Base-by-base conservation (phyloP, 2,888 invertebrate genomes). In the Antitype chi region DNA sequence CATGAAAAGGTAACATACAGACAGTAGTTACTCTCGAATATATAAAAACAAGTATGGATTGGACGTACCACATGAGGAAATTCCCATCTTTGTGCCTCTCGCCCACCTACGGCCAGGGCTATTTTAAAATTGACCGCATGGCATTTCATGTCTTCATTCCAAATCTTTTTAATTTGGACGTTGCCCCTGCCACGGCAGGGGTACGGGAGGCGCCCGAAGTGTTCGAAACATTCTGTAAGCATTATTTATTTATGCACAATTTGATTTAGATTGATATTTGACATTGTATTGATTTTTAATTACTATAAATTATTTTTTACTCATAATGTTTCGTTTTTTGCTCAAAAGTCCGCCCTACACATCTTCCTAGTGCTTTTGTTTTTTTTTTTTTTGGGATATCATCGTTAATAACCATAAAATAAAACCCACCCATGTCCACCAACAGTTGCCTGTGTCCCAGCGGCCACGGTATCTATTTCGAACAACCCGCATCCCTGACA, bases 11-110 rank as follows among this genome's bases (percentile, higher is more conserved):
- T 38, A 38, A 38, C 38, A 38, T 38, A 38, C 38, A 5, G 38
- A 38, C 38, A 5, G 3, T 5, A 5, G 38, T 38, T 38, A 5
- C 38, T 38, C 38, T 38, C 38, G 38, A 38, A 38, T 5, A 5
- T 38, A 38, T 32, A 38, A 38, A 38, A 38, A 5, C 38, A 38
- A 38, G 38, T 38, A 38, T 38, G 43, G 43, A 49, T 15, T 81
- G 49, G 15, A 64, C 73, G 11, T 76, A 87, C 87, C 84, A 70
- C 64, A 66, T 87, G 88, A 15, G 87, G 87, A 47, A 88, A 88
- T 62, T 87, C 82, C 76, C 74, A 78, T 43, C 81, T 59, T 73
- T 82, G 57, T 11, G 87, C 88, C 0, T 76, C 32, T 49, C 78
- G 47, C 1, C 85, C 85, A 0, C 85, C 85, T 1, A 67, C 74